phyloP scores from a whole-genome alignment of 1,140 invertebrate species.

The Trichonephila inaurata region DNA sequence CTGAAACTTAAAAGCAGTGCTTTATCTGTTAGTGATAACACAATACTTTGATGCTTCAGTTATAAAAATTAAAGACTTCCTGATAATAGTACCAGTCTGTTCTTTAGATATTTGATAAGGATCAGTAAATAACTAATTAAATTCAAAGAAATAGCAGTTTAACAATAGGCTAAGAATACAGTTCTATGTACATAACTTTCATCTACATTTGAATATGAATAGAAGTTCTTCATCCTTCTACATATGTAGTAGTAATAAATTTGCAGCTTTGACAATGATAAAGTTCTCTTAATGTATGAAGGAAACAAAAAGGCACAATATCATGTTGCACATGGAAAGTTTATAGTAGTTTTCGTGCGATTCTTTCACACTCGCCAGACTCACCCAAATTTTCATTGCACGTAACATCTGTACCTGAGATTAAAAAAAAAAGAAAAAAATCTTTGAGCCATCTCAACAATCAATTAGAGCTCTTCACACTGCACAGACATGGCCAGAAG shows the following conservation, averaged over 20 bases:
- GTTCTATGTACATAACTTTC: conserved; percentile 15
- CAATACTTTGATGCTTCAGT: conserved; percentile 32
- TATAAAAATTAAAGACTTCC: not conserved
- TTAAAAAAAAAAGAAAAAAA: conserved; percentile 60
- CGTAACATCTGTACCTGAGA: conserved; percentile 50
- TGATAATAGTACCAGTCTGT: conserved; percentile 23
- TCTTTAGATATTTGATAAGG: not conserved
- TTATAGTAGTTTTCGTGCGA: conserved; percentile 13
- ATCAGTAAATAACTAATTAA: conserved; percentile 28
- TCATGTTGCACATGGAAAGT: conserved; percentile 61
- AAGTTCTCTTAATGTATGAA: conserved; percentile 61
- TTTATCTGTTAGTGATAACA: not conserved
- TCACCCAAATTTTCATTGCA: not conserved
- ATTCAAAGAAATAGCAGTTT: conserved; percentile 22
- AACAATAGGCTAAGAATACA: conserved; percentile 24
- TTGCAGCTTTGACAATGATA: conserved; percentile 64
- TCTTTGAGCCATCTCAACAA: conserved; percentile 63
- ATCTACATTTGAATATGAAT: conserved; percentile 15
- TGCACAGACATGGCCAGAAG: not conserved
- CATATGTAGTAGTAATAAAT: conserved; percentile 55
- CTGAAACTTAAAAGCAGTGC: conserved; percentile 21
- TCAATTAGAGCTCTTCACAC: not conserved
- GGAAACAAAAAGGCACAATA: conserved; percentile 73
- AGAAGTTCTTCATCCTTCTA: conserved; percentile 6
- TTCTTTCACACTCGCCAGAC: not conserved